Base-by-base conservation (phyloP, 2,113 vertebrate species). In the Cranoglanis bouderius region DNA sequence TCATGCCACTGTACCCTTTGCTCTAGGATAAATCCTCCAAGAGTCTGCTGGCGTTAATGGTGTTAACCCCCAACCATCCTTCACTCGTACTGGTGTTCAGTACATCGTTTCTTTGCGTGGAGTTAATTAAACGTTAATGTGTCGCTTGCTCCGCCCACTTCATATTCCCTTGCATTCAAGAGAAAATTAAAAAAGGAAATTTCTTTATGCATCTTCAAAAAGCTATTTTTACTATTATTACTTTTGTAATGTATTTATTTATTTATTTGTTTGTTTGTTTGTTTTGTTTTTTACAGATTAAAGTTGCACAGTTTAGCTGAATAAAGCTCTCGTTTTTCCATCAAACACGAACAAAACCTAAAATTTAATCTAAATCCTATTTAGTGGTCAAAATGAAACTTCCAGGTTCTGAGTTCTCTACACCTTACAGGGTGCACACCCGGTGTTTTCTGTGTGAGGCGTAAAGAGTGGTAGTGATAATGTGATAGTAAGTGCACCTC, bases 401-500 rank as follows among this genome's bases (percentile, higher is more conserved):
- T 29, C 26, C 61, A 1, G 14, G n/a, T 70, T 70, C 14, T 0
- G 12, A 70, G 72, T 38, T 7, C 35, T 61, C 12, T 35, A n/a
- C n/a, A 6, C 40, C 9, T 14, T 43, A 46, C 40, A 5, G 24
- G 12, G 38, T 21, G 21, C 74, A 46, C 40, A 12, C 8, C 21
- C 1, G 40, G 38, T 46, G 12, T 46, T 24, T 29, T 24, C 40
- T 43, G 40, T 26, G 51, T 55, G 29, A 12, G 4, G 21, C 12
- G 4, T 6, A 61, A 40, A 35, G 0, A 46, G 32, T 16, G 55
- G 14, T 38, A 18, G 18, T 26, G 77, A 24, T 35, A 65, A 87
- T 55, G 74, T 14, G 29, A 26, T 24, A 18, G 85, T 93, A 93
- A 93, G 94, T 9, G 82, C 63, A 99, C 98, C 98, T 99, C 98